Percentiles rank a stretch among this genome's conserved stretches.
Evolutionary conservation across 1,140 invertebrate genomes (phyloP).

Genomic region (Ceratina japonica): DNA sequence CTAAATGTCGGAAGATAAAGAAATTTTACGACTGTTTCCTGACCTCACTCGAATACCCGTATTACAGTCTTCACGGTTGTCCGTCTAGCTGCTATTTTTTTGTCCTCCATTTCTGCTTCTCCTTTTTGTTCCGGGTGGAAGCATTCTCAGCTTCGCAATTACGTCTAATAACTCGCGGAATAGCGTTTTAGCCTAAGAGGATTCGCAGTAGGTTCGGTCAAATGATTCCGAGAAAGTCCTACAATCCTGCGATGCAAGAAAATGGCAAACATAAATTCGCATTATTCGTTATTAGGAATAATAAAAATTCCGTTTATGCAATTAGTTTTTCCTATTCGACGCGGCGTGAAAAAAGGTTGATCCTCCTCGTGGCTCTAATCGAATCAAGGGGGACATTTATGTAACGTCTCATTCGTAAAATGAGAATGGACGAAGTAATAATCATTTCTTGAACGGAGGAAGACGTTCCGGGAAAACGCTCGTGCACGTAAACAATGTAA

Average conservation of each 20-base stretch:
- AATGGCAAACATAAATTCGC: not conserved
- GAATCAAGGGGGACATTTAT: too few relatives aligned
- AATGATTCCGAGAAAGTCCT: slow-evolving; percentile 9
- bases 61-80: not conserved
- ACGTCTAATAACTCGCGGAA: slow-evolving; percentile 31
- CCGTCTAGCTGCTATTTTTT: slow-evolving; percentile 3
- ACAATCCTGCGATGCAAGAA: not conserved
- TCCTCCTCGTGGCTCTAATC: too few relatives aligned
- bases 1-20: not conserved
- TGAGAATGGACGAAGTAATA: not conserved
- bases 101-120: not conserved
- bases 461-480: not conserved
- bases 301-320: too few relatives aligned
- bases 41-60: not conserved
- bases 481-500: not conserved
- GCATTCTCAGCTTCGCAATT: slow-evolving; percentile 9
- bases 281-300: too few relatives aligned
- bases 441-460: not conserved
- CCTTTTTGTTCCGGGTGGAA: slow-evolving; percentile 9
- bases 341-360: too few relatives aligned
- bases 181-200: not conserved
- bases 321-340: too few relatives aligned
- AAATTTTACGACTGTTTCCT: slow-evolving; percentile 7
- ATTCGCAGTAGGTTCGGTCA: not conserved
- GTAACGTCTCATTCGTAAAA: too few relatives aligned